Base-by-base conservation (phyloP, 2,888 invertebrate genomes). In the Germaria angustata region DNA sequence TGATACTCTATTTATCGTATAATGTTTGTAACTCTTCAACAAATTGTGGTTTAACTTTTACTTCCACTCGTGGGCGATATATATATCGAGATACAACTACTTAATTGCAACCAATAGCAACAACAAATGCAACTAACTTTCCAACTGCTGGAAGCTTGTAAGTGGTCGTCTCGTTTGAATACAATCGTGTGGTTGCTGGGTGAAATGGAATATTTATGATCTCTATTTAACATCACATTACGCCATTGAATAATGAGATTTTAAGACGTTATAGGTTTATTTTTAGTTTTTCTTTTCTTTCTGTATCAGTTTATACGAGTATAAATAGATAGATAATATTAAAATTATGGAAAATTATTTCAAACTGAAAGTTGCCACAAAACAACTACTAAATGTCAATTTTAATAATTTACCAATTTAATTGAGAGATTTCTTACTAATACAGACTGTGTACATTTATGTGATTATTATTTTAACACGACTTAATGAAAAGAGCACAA, bases 41-140 rank as follows among this genome's bases (percentile, higher is more conserved):
- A 22, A 17, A 69, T 72, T 79, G 79, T 44, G 79, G 79, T 79
- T 72, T 72, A 51, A 72, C 79, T 79, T 79, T 79, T 79, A 79
- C 72, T 72, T 66, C 71, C 2, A 51, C 11, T 51, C 32, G 15
- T 41, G 36, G 36, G 2, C 55, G 53, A 53, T 15, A 15, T 15
- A 9, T 46, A 20, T 20, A 9, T 9, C 8, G 17, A 46, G 17
- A 20, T 46, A n/a, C 22, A 20, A 22, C 49, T 49, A 28, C 20
- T 63, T 20, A 39, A 32, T 32, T 36, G 1, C 49, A 72, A 73
- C 32, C n/a, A 32, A 15, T 24, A 71, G 13, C 22, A 32, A 32
- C 5, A 15, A 46, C 3, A 24, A 53, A 17, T 55, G 6, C 17
- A 46, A 13, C 2, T 24, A 49, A 65, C 24, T 66, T 59, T 41